Base-by-base conservation (phyloP, 2,888 invertebrate genomes). In the Hypolimnas misippus region DNA sequence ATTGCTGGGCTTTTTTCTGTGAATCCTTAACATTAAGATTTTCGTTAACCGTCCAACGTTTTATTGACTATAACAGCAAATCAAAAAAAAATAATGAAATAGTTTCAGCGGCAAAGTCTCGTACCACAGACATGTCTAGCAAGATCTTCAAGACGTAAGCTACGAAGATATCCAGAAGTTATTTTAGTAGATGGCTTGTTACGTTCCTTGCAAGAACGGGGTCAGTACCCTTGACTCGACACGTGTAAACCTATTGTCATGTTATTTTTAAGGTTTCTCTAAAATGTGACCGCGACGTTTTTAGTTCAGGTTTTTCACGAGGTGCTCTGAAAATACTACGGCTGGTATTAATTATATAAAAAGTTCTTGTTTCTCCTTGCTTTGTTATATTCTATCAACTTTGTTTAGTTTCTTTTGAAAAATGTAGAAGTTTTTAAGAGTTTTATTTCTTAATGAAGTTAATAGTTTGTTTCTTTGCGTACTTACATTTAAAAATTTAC, bases 141-240 rank as follows among this genome's bases (percentile, higher is more conserved):
- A 50, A 57, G 46, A 42, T n/a, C 12, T 49, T 57, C 21, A 35
- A 58, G 57, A 51, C 51, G 29, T 17, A 17, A 51, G 40, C 50
- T 50, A 40, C 38, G 16, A 54, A 33, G 55, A 38, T 25, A 44
- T 16, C 25, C 56, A 60, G 46, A 46, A 54, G 53, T 62, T 50
- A 56, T 51, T 58, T 58, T 40, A 31, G 57, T 58, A 31, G 19
- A 38, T 56, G 31, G 42, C 33, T 56, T 50, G 51, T 44, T 42
- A 56, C 50, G 42, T 17, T 19, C 19, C 42, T 17, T 38, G 7
- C 51, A 25, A 51, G 33, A 62, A 62, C 42, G 44, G 44, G 62
- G 65, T 65, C 65, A 62, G 51, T 42, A 58, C 42, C 42, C 65
- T 65, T 59, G 46, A 65, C 55, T 58, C 56, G 50, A 56, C 58